These are phyloP conservation scores for Drosophila kikkawai DNA, from an alignment of 1,140 invertebrate species.

Conservation along the genomic window DNA sequence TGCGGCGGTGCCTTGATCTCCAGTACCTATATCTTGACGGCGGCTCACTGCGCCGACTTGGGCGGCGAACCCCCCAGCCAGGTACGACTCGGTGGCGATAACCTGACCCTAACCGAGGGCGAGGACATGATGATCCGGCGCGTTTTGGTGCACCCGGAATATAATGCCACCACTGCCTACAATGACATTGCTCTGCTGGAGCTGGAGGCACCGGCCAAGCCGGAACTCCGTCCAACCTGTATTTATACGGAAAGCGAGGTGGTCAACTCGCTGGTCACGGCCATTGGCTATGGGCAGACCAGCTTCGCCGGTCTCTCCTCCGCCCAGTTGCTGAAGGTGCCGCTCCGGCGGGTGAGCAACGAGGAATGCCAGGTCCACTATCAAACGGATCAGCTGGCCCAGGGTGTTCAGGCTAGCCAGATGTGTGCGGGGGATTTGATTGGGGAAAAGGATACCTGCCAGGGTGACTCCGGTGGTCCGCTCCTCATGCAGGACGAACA, in stretches of 20 bases:
- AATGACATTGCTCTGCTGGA: conserved; percentile 81
- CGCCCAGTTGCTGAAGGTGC: conserved; percentile 68
- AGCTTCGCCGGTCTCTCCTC: conserved; percentile 66
- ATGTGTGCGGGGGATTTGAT: conserved; percentile 87
- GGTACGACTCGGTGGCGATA: conserved; percentile 74
- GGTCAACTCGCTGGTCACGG: conserved; percentile 43
- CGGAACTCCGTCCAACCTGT: conserved; percentile 40
- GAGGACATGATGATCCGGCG: conserved; percentile 54
- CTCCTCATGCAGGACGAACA: conserved; percentile 45
- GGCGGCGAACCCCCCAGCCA: conserved; percentile 60
- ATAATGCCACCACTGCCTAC: conserved; percentile 48
- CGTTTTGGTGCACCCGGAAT: conserved; percentile 64
- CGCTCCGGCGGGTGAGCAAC: conserved; percentile 42
- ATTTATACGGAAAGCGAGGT: conserved; percentile 40
- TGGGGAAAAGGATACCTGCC: conserved; percentile 88
- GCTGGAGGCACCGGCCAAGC: conserved; percentile 43
- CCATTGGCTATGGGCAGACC: conserved; percentile 77
- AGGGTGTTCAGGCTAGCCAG: conserved; percentile 84
- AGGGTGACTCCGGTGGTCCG: conserved; percentile 90
- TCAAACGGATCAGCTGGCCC: conserved; percentile 32
- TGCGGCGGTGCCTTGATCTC: conserved; percentile 83
- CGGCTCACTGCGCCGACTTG: conserved; percentile 80
- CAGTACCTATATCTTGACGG: conserved; percentile 76
- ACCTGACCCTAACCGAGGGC: conserved; percentile 53
- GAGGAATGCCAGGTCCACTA: conserved; percentile 63